phyloP scores from a whole-genome alignment of 2,888 invertebrate genomes.

The Cremastobaeus sp. region DNA sequence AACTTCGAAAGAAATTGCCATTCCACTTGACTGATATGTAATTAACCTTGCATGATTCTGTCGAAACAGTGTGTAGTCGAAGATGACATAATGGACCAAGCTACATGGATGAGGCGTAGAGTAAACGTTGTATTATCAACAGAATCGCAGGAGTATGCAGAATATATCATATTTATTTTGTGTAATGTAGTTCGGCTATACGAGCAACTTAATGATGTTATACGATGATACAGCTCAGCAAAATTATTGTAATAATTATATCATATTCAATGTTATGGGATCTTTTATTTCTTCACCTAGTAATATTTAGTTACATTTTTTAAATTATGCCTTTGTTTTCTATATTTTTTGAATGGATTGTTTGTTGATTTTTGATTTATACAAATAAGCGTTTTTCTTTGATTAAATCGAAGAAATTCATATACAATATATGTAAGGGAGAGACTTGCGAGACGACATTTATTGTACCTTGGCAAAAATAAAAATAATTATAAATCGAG shows the following conservation, averaged over 20 bases:
- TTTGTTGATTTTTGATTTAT: too few relatives aligned
- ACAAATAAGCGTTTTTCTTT: too few relatives aligned
- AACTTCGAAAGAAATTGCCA: slow-evolving; percentile 39
- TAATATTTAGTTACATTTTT: neutral
- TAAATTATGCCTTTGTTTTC: too few relatives aligned
- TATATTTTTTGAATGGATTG: neutral
- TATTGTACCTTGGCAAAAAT: too few relatives aligned
- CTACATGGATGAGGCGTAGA: slow-evolving; percentile 20
- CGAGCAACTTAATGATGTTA: slow-evolving; percentile 59
- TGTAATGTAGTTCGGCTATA: slow-evolving; percentile 57
- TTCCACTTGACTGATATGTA: slow-evolving; percentile 49
- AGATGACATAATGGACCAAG: slow-evolving; percentile 36
- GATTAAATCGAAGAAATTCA: too few relatives aligned
- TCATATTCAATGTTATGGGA: slow-evolving; percentile 54
- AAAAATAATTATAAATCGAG: too few relatives aligned
- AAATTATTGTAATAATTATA: slow-evolving; percentile 61
- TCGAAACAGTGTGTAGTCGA: slow-evolving; percentile 32
- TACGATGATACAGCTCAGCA: slow-evolving; percentile 57
- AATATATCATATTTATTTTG: slow-evolving; percentile 59
- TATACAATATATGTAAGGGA: too few relatives aligned
- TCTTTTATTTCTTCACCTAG: slow-evolving; percentile 36
- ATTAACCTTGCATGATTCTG: slow-evolving; percentile 39
- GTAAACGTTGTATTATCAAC: slow-evolving; percentile 16
- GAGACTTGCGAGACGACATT: too few relatives aligned
- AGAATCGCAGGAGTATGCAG: slow-evolving; percentile 28